These are phyloP conservation scores for Trypoxylus dichotomus DNA, from an alignment of 1,140 invertebrate genomes.

Conservation along the genomic window DNA sequence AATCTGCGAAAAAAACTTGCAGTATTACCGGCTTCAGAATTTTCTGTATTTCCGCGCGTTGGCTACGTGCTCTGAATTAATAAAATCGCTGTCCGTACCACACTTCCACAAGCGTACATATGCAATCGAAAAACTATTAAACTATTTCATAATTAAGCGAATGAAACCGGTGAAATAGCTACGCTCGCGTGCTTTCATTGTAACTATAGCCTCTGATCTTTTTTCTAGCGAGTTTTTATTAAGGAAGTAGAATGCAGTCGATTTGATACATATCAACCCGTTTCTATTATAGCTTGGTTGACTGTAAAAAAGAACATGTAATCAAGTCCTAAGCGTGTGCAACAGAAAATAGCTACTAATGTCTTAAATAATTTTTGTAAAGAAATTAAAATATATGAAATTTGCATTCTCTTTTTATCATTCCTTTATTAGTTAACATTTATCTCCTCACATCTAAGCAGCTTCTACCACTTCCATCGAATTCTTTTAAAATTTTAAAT, in stretches of 20 bases:
- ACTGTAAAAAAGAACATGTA: too few relatives aligned
- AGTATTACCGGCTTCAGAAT: neutral
- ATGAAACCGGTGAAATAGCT: neutral
- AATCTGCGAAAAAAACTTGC: neutral
- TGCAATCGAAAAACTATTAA: neutral
- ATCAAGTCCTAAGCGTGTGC: too few relatives aligned
- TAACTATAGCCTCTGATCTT: neutral
- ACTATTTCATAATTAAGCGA: slow-evolving; percentile 15
- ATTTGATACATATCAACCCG: neutral
- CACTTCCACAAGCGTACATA: neutral
- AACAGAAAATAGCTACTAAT: too few relatives aligned
- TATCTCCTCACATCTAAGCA: too few relatives aligned
- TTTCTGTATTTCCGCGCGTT: slow-evolving; percentile 15
- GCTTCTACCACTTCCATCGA: too few relatives aligned
- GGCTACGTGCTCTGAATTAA: slow-evolving; percentile 6
- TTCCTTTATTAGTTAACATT: too few relatives aligned
- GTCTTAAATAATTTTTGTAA: too few relatives aligned
- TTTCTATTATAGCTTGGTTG: neutral
- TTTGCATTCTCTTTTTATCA: too few relatives aligned
- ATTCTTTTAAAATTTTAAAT: too few relatives aligned
- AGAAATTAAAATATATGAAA: too few relatives aligned
- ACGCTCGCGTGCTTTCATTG: neutral
- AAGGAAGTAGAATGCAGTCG: neutral
- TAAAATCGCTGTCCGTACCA: neutral
- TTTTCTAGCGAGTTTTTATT: neutral